Percentiles rank a stretch among this genome's conserved stretches.
phyloP scores from a whole-genome alignment of 2,888 invertebrate species.

The Teleiodes luculella region DNA sequence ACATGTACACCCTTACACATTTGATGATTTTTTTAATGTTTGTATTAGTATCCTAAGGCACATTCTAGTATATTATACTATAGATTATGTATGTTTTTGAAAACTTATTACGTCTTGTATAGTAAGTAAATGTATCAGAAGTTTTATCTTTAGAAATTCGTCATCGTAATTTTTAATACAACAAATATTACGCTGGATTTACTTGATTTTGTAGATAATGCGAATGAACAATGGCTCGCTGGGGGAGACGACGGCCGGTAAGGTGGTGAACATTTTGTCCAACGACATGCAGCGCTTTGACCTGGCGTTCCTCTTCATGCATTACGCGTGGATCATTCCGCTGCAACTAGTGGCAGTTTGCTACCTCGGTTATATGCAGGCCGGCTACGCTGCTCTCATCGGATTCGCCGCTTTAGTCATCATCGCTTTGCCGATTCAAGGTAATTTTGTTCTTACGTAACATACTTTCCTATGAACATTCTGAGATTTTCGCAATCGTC shows the following conservation, averaged over 20 bases:
- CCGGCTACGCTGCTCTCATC: conserved; percentile 82
- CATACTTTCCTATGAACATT: too few species aligned
- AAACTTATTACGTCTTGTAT: too few species aligned
- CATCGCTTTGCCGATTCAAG: conserved; percentile 87
- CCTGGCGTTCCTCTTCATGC: conserved; percentile 83
- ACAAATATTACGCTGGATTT: too few species aligned
- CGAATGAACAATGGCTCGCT: conserved; percentile 79
- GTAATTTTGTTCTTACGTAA: conserved; percentile 53
- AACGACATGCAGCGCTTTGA: conserved; percentile 94
- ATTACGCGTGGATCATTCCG: conserved; percentile 91
- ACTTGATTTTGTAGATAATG: conserved; percentile 50
- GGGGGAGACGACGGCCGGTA: conserved; percentile 90
- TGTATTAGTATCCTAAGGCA: too few species aligned
- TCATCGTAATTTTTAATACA: too few species aligned
- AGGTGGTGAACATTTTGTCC: conserved; percentile 91
- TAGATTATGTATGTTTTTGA: too few species aligned
- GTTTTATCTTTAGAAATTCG: too few species aligned
- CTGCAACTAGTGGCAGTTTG: conserved; percentile 80
- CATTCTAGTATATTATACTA: too few species aligned
- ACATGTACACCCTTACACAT: too few species aligned
- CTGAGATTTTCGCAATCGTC: too few species aligned
- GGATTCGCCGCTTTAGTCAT: conserved; percentile 83
- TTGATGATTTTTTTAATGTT: too few species aligned
- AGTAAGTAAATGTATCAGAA: too few species aligned
- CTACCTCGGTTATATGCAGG: conserved; percentile 83